phyloP scores from a whole-genome alignment of 92 coral and sea anemone genomes.

The Zoanthus solanderi region DNA sequence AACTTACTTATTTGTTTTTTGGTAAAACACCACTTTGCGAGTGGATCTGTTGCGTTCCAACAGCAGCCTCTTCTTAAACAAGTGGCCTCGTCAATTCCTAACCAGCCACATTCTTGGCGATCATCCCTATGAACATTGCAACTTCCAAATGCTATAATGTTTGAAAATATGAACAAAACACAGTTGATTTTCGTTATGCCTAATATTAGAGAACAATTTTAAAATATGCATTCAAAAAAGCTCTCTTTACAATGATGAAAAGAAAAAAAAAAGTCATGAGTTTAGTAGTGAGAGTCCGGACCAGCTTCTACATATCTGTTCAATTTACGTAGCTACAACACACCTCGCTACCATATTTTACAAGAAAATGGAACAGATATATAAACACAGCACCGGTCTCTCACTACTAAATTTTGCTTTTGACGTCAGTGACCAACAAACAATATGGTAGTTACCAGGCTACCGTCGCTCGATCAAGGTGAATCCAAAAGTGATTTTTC shows the following conservation, averaged over 20 bases:
- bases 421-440: no score
- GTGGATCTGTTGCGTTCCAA: background rate
- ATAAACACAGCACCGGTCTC: no score
- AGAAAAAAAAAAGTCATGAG: no score
- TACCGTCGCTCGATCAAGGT: no score
- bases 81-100: slow-evolving; percentile 14
- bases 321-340: no score
- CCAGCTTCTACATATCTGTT: no score
- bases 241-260: background rate
- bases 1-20: slow-evolving; percentile 16
- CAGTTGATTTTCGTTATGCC: background rate
- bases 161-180: background rate
- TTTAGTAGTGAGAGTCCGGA: no score
- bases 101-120: slow-evolving; percentile 19
- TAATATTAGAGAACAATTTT: background rate
- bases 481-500: no score
- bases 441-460: no score
- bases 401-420: no score
- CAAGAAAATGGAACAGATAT: no score
- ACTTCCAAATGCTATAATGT: background rate
- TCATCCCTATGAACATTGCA: background rate
- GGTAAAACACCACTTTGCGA: slow-evolving; percentile 13
- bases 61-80: slow-evolving; percentile 19
- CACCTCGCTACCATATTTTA: no score
- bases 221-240: background rate